A percentile compares a stretch with the other conserved stretches of the same genome.
Evolutionary conservation across 2,888 invertebrate genomes (phyloP).

Genomic region (Morpho achilles): DNA sequence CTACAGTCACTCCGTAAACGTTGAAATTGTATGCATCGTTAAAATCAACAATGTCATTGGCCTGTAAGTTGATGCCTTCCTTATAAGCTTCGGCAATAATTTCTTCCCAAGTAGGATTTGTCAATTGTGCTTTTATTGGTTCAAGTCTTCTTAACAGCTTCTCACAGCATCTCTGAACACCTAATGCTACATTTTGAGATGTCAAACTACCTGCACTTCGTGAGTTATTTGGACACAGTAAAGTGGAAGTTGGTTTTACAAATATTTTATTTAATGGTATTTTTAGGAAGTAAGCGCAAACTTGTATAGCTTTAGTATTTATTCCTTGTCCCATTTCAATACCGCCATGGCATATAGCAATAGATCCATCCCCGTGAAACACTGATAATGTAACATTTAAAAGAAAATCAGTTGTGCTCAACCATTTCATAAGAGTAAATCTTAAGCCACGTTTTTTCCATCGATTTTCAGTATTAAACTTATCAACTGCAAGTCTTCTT

Average conservation of each 20-base stretch:
- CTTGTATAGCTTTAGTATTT: slow-evolving; percentile 84
- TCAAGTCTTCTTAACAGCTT: slow-evolving; percentile 39
- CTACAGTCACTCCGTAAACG: slow-evolving; percentile 78
- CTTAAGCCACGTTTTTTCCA: slow-evolving; percentile 83
- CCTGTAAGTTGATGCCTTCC: slow-evolving; percentile 74
- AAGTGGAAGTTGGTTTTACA: slow-evolving; percentile 81
- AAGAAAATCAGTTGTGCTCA: slow-evolving; percentile 61
- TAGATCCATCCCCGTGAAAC: slow-evolving; percentile 84
- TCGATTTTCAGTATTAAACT: slow-evolving; percentile 80
- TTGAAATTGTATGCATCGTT: slow-evolving; percentile 65
- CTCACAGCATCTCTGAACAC: slow-evolving; percentile 39
- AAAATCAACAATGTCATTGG: slow-evolving; percentile 66
- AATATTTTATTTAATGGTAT: slow-evolving; percentile 81
- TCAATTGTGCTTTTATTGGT: slow-evolving; percentile 64
- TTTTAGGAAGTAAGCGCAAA: slow-evolving; percentile 81
- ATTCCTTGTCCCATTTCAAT: slow-evolving; percentile 91
- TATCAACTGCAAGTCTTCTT: slow-evolving; percentile 54
- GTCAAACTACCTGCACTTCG: slow-evolving; percentile 82
- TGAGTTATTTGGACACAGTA: slow-evolving; percentile 81
- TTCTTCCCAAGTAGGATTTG: slow-evolving; percentile 76
- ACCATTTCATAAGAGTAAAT: slow-evolving; percentile 67
- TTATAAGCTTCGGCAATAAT: slow-evolving; percentile 70
- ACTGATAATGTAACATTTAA: slow-evolving; percentile 82
- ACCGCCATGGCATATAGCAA: slow-evolving; percentile 85
- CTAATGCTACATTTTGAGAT: slow-evolving; percentile 44